phyloP scores from a whole-genome alignment of 2,888 invertebrate species.

The Ariolimax columbianus region DNA sequence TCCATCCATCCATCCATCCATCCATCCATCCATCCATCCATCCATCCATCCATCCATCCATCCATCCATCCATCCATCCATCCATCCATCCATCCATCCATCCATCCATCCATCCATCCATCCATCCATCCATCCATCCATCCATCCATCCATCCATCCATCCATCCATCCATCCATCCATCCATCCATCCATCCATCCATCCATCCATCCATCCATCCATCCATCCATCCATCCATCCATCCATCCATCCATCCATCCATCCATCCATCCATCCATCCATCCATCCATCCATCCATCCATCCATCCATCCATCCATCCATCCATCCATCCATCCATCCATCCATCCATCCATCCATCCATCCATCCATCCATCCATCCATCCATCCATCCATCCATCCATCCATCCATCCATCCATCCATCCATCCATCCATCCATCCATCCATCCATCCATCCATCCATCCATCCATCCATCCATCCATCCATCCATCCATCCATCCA shows the following conservation, averaged over 20 bases:
- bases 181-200: constrained; percentile 14
- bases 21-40: constrained; percentile 20
- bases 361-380: neutral
- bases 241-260: constrained; percentile 14
- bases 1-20: constrained; percentile 20
- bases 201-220: constrained; percentile 14
- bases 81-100: constrained; percentile 17
- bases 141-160: constrained; percentile 14
- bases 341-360: neutral
- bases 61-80: constrained; percentile 20
- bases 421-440: neutral
- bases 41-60: constrained; percentile 20
- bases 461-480: neutral
- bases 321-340: neutral
- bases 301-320: neutral
- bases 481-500: neutral
- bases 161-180: constrained; percentile 14
- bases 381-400: neutral
- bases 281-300: constrained; percentile 14
- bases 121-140: constrained; percentile 15
- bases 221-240: constrained; percentile 14
- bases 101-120: neutral
- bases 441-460: neutral
- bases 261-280: constrained; percentile 14
- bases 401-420: neutral